A percentile compares a stretch with the other conserved stretches of the same genome.
phyloP scores from a whole-genome alignment of 1,140 invertebrate species.

The Temnothorax curvispinosus region DNA sequence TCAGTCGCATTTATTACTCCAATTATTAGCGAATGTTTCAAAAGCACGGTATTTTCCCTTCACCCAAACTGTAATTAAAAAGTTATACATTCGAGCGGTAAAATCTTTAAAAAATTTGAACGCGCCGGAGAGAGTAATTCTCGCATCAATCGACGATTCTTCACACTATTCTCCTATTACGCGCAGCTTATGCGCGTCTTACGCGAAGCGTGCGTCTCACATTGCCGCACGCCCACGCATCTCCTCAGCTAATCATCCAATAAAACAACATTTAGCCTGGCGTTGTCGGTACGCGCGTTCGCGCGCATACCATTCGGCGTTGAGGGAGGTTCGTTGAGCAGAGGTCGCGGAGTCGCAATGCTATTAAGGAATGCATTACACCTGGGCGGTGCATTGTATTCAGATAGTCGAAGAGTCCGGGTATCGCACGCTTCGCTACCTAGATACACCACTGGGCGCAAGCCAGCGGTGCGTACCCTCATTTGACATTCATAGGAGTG shows the following conservation, averaged over 20 bases:
- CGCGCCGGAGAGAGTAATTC: too few relatives aligned
- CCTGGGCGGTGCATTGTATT: constrained; percentile 81
- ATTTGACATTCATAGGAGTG: constrained; percentile 82
- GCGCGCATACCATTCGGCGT: constrained; percentile 10
- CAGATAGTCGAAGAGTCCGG: constrained; percentile 74
- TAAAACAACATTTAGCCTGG: constrained; percentile 65
- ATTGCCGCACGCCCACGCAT: constrained; percentile 66
- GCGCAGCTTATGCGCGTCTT: too few relatives aligned
- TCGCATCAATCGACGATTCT: constrained; percentile 9
- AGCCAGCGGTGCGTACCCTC: constrained; percentile 70
- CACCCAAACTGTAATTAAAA: constrained; percentile 2
- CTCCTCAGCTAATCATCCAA: constrained; percentile 73
- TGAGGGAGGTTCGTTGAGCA: constrained; percentile 29
- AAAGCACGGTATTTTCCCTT: not conserved
- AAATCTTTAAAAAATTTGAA: not conserved
- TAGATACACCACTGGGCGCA: constrained; percentile 67
- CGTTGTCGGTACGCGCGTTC: constrained; percentile 12
- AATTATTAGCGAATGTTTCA: not conserved
- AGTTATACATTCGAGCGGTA: not conserved
- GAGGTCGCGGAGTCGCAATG: constrained; percentile 74
- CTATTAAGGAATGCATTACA: constrained; percentile 79
- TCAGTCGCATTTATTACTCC: not conserved
- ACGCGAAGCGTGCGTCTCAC: constrained; percentile 51
- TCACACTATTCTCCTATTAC: not conserved
- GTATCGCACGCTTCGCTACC: constrained; percentile 63